phyloP scores from a whole-genome alignment of 2,888 invertebrate genomes.

The Girardia tigrina region DNA sequence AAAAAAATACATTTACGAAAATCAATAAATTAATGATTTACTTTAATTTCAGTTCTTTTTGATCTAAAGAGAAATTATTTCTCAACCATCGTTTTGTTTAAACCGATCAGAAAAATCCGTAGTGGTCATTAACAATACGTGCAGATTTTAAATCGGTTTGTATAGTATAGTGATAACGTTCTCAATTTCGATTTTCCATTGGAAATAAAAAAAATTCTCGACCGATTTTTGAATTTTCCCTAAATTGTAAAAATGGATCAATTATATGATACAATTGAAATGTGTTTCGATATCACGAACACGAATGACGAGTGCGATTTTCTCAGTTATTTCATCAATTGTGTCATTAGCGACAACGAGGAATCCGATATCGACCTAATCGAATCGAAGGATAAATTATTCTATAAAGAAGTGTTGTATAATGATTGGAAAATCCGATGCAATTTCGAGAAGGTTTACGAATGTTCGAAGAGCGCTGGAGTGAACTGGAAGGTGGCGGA shows the following conservation, averaged over 20 bases:
- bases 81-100: not conserved
- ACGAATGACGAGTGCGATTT: slow-evolving; percentile 5
- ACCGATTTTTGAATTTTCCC: too few species aligned
- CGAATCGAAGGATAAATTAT: slow-evolving; percentile 1
- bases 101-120: not conserved
- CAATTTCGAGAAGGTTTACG: slow-evolving; percentile 2
- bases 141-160: not conserved
- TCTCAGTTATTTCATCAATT: not conserved
- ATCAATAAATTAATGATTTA: too few species aligned
- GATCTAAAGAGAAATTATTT: too few species aligned
- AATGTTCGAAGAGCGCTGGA: too few species aligned
- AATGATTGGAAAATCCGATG: slow-evolving; percentile 7
- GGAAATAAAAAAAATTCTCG: too few species aligned
- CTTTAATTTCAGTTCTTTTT: too few species aligned
- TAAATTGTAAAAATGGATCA: not conserved
- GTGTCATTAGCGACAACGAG: slow-evolving; percentile 8
- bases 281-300: slow-evolving; percentile 7
- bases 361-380: not conserved
- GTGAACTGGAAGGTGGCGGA: too few species aligned
- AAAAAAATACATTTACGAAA: too few species aligned
- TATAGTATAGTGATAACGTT: slow-evolving; percentile 3
- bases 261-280: slow-evolving; percentile 15
- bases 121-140: slow-evolving; percentile 10
- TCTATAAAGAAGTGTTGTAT: slow-evolving; percentile 2
- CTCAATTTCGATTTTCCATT: too few species aligned